A percentile compares a stretch with the other conserved stretches of the same genome.
phyloP scores from a whole-genome alignment of 2,113 vertebrate species.

The Oncorhynchus clarkii region DNA sequence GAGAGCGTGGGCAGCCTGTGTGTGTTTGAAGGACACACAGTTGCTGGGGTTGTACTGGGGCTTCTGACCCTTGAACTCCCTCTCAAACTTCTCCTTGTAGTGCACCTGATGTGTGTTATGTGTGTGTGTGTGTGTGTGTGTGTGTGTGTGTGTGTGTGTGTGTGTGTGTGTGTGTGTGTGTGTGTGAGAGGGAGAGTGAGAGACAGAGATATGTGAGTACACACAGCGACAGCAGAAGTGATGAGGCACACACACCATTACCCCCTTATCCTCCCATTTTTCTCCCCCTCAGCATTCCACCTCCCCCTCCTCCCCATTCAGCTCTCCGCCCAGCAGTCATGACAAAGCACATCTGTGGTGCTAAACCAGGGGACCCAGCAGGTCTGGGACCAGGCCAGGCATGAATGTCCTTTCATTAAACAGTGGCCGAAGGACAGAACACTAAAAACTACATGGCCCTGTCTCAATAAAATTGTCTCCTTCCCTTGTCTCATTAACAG shows the following conservation, averaged over 20 bases:
- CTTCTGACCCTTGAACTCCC: constrained; percentile 77
- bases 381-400: background rate
- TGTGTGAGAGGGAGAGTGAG: background rate
- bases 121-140: background rate
- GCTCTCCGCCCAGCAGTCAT: background rate
- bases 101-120: constrained; percentile 76
- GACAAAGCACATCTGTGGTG: background rate
- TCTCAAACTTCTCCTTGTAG: constrained; percentile 86
- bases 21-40: constrained; percentile 84
- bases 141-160: background rate
- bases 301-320: background rate
- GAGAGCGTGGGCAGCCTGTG: constrained; percentile 78
- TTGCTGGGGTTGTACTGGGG: constrained; percentile 87
- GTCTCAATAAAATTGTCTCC: background rate
- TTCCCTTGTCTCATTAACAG: background rate
- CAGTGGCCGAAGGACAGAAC: background rate
- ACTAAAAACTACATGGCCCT: background rate
- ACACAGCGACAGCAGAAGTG: background rate
- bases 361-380: background rate
- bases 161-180: background rate
- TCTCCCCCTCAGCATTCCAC: background rate
- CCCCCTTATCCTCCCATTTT: background rate
- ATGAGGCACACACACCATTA: background rate
- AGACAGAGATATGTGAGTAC: background rate
- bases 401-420: background rate